Conservation (phyloP, 1,140 invertebrate genomes). For the Drosophila kurseongensis region DNA sequence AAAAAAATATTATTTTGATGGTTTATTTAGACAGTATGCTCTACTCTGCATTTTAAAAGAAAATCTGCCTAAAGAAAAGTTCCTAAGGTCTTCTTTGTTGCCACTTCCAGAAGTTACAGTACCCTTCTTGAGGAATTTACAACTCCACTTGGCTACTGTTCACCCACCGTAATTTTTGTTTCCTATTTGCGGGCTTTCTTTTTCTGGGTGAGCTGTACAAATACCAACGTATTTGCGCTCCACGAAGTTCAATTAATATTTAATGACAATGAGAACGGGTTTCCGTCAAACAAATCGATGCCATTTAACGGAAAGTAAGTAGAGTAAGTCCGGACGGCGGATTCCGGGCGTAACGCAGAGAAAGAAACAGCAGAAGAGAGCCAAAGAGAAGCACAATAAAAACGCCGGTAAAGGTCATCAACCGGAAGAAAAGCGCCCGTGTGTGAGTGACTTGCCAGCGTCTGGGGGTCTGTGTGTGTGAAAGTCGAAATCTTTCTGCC, state of each 20-base stretch:
- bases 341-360: constrained; percentile 21
- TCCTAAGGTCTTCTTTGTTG: neutral
- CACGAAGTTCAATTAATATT: constrained; percentile 41
- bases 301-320: constrained; percentile 10
- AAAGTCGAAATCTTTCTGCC: constrained; percentile 56
- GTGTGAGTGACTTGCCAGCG: constrained; percentile 15
- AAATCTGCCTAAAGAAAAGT: no score
- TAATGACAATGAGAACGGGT: constrained; percentile 32
- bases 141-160: constrained; percentile 9
- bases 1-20: no score
- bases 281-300: constrained; percentile 38
- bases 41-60: no score
- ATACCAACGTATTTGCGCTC: constrained; percentile 32
- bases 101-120: constrained; percentile 4
- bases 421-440: constrained; percentile 72
- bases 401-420: constrained; percentile 83
- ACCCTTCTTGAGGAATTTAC: constrained; percentile 10
- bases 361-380: constrained; percentile 31
- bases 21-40: no score
- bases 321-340: constrained; percentile 2
- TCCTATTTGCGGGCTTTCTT: constrained; percentile 17
- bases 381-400: constrained; percentile 69
- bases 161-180: constrained; percentile 12
- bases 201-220: constrained; percentile 12
- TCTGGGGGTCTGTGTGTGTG: constrained; percentile 20